Evolutionary conservation across 2,113 vertebrate genomes (phyloP).

Genomic region (Colinus virginianus): DNA sequence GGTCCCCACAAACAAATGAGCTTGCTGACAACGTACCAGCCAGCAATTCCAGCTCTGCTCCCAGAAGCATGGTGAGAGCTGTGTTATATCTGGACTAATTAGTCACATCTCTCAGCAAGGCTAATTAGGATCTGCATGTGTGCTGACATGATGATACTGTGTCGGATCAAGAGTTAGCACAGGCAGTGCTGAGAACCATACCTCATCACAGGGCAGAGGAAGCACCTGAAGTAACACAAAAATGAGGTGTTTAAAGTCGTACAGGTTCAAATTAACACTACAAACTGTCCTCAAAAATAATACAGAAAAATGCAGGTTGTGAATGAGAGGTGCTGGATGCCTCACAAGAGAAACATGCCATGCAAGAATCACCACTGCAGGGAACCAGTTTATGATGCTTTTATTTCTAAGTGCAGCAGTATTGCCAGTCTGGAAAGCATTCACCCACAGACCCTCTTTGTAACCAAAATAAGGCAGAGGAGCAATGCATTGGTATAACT

Average conservation of each 20-base stretch:
- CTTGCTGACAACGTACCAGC: neutral
- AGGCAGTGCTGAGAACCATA: neutral
- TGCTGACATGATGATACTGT: neutral
- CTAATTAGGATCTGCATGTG: neutral
- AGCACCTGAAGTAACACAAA: neutral
- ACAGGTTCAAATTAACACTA: neutral
- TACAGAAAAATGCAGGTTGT: neutral
- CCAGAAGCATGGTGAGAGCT: neutral
- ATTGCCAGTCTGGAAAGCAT: neutral
- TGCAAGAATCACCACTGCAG: neutral
- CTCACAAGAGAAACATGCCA: neutral
- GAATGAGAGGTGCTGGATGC: neutral
- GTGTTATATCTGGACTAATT: neutral
- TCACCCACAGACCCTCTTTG: neutral
- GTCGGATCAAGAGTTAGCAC: neutral
- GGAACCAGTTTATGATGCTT: neutral
- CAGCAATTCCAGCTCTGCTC: neutral
- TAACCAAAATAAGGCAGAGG: neutral
- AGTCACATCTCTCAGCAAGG: neutral
- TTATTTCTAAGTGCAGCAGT: neutral
- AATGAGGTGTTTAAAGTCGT: neutral
- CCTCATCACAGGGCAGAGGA: neutral
- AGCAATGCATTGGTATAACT: neutral
- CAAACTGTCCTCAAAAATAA: neutral
- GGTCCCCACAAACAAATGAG: neutral